Conservation (phyloP, 2,113 vertebrate genomes). For the Coturnix japonica region DNA sequence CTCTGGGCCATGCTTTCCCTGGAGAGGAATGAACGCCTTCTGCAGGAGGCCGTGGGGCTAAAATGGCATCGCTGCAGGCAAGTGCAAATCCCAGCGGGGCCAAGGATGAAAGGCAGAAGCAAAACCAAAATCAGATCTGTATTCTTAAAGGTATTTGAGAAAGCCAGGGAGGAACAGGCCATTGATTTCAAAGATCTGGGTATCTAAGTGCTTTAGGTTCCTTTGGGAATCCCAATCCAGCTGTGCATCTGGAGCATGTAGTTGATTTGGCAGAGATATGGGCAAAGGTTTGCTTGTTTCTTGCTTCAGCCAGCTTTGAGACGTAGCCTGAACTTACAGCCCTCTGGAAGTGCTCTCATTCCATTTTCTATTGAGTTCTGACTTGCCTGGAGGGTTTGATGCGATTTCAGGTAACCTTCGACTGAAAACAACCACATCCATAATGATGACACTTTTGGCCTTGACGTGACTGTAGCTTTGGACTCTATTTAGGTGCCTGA, state of each 20-base stretch:
- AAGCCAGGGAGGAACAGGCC: not conserved
- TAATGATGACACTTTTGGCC: not conserved
- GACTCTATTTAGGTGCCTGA: not conserved
- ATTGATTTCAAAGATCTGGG: not conserved
- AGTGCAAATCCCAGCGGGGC: not conserved
- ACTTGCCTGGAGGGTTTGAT: not conserved
- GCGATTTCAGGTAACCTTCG: not conserved
- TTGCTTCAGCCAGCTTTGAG: conserved; percentile 9
- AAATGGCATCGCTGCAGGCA: not conserved
- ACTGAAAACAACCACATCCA: conserved; percentile 18
- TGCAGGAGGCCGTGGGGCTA: not conserved
- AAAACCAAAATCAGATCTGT: not conserved
- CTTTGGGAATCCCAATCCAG: not conserved
- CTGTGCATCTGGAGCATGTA: not conserved
- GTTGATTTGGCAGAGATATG: not conserved
- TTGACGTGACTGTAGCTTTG: not conserved
- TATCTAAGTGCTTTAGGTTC: not conserved
- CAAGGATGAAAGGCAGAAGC: not conserved
- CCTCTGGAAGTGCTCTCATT: not conserved
- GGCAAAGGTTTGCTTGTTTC: not conserved
- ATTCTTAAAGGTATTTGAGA: not conserved
- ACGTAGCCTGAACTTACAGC: not conserved
- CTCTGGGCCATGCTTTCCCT: not conserved
- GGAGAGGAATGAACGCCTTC: not conserved
- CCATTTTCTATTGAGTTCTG: not conserved